phyloP scores from a whole-genome alignment of 2,797 vertebrate genomes.

The Thripadectes ignobilis region DNA sequence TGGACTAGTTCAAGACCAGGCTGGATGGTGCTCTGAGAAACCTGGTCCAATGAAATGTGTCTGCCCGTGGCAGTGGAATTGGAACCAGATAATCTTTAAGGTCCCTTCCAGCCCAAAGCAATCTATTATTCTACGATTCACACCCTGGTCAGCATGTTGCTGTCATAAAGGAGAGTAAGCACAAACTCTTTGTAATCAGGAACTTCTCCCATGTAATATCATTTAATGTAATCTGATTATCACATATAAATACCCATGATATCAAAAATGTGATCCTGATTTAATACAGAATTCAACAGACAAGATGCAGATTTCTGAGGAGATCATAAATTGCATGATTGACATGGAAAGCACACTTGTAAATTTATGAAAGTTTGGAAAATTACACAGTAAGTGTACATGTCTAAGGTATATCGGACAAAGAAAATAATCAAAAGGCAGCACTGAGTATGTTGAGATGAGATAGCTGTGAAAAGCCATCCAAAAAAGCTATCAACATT shows the following conservation, averaged over 20 bases:
- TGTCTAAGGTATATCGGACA: background rate
- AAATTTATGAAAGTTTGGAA: background rate
- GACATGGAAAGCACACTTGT: background rate
- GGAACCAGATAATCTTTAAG: background rate
- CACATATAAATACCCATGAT: background rate
- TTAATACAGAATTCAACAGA: background rate
- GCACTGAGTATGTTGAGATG: background rate
- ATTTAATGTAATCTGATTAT: background rate
- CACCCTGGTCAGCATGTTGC: fast-evolving
- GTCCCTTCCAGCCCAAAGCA: background rate
- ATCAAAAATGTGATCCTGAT: background rate
- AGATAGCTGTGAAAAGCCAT: background rate
- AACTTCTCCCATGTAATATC: background rate
- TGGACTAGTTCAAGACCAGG: background rate
- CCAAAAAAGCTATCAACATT: background rate
- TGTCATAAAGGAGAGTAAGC: background rate
- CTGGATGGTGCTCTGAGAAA: background rate
- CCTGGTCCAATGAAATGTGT: background rate
- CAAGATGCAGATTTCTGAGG: background rate
- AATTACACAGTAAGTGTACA: background rate
- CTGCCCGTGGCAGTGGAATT: fast-evolving
- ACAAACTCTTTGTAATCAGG: background rate
- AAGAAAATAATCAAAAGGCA: background rate
- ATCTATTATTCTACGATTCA: background rate
- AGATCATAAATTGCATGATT: background rate